Evolutionary conservation across 2,797 vertebrate genomes (phyloP).

Genomic region (Lepilemur septentrionalis): DNA sequence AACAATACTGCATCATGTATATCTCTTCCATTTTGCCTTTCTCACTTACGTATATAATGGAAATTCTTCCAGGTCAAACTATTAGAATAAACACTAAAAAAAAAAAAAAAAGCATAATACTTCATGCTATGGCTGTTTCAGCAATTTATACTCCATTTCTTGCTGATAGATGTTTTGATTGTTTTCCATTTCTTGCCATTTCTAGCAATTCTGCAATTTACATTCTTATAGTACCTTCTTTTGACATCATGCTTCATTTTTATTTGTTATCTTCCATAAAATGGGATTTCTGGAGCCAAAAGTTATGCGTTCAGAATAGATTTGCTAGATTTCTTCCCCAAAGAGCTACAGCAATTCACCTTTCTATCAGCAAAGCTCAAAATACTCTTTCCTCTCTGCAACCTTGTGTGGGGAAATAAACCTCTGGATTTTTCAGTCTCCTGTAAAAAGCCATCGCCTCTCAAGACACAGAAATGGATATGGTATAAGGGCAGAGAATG

Average conservation of each 20-base stretch:
- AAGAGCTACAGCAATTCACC: background rate
- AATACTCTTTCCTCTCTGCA: background rate
- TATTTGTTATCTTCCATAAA: background rate
- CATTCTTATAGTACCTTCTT: background rate
- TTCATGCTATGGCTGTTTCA: background rate
- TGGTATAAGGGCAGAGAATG: background rate
- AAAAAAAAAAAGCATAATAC: background rate
- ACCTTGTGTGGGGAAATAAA: background rate
- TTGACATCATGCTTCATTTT: background rate
- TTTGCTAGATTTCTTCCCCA: background rate
- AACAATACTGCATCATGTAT: background rate
- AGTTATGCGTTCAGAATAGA: background rate
- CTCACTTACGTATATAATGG: background rate
- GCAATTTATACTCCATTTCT: background rate
- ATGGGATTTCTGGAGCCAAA: background rate
- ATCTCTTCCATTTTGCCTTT: background rate
- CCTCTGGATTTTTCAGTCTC: background rate
- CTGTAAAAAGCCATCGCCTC: background rate
- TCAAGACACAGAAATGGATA: background rate
- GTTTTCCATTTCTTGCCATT: background rate
- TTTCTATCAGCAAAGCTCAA: background rate
- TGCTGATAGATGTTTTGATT: background rate
- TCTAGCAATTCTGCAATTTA: background rate
- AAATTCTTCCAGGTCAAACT: background rate
- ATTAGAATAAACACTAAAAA: background rate